Evolutionary conservation across 2,797 vertebrate genomes (phyloP).

Genomic region (Prunella strophiata): DNA sequence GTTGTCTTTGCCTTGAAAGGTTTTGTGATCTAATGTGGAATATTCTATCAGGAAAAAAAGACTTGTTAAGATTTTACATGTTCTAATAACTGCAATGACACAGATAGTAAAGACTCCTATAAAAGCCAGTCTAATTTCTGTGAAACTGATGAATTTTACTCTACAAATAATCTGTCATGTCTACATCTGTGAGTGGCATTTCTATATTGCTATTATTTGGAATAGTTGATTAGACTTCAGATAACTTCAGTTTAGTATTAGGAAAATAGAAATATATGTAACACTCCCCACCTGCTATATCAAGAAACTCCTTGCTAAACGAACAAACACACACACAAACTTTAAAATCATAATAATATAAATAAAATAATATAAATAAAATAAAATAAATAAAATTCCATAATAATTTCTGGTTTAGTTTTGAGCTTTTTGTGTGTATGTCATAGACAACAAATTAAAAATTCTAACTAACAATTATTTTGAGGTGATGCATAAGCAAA

Average conservation of each 20-base stretch:
- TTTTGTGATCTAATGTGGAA: slow-evolving; percentile 20
- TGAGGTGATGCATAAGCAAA: not conserved
- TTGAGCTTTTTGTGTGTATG: not conserved
- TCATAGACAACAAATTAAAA: not conserved
- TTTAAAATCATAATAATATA: no score
- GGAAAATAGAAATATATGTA: slow-evolving; percentile 29
- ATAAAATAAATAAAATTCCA: not conserved
- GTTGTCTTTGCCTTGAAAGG: slow-evolving; percentile 39
- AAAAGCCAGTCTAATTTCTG: slow-evolving; percentile 4
- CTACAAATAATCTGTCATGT: not conserved
- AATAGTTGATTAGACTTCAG: not conserved
- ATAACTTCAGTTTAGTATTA: not conserved
- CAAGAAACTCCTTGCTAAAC: not conserved
- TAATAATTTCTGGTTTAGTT: not conserved
- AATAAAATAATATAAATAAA: no score
- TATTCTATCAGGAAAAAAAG: slow-evolving; percentile 31
- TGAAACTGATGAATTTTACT: slow-evolving; percentile 15
- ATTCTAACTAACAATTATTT: not conserved
- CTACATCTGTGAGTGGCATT: not conserved
- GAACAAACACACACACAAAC: not conserved
- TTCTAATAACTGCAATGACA: slow-evolving; percentile 42
- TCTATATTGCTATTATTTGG: not conserved
- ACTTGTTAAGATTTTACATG: slow-evolving; percentile 32
- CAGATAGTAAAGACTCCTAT: not conserved
- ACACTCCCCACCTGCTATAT: not conserved